Base-by-base conservation (phyloP, 2,113 vertebrate species). In the Mustela lutreola region DNA sequence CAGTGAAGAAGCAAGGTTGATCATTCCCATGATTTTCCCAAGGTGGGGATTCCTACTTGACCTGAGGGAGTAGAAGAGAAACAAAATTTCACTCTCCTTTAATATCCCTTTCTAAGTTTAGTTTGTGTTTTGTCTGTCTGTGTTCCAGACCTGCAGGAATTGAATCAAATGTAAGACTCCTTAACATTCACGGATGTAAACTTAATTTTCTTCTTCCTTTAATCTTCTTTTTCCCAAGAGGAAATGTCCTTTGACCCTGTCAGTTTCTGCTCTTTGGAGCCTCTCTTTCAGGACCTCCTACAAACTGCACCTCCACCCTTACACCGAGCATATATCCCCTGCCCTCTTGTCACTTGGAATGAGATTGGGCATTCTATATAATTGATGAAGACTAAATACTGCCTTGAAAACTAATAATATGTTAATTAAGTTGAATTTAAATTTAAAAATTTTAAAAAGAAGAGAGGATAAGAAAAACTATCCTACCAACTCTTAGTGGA, bases 271-370 rank as follows among this genome's bases (percentile, higher is more conserved):
- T 71, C 11, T 73, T 48, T 60, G 9, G 9, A 2, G 4, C 9
- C 2, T 4, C 36, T 84, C 3, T 7, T 56, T 58, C 58, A 81
- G 4, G 33, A 7, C 5, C 7, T 63, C 7, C 15, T 31, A 70
- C 16, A 33, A 14, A 28, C 1, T 6, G 7, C 3, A 14, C 2
- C 2, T 50, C 9, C 0, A 45, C 5, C 1, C n/a, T 19, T 2
- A 2, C 10, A 53, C 1, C 58, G 1, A 86, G 8, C 6, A 80
- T 0, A 19, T 9, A 53, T 45, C 2, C 14, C 3, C 15, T 88
- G 2, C 48, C 7, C 80, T 89, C 31, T 79, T 65, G 1, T 65
- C 18, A 70, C 3, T 16, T 79, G 33, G 33, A 70, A 70, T 36
- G 67, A 70, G 8, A 33, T 36, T 70, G 67, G 67, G 33, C 7